Conservation (phyloP, 1,140 invertebrate genomes). For the Conus betulinus region DNA sequence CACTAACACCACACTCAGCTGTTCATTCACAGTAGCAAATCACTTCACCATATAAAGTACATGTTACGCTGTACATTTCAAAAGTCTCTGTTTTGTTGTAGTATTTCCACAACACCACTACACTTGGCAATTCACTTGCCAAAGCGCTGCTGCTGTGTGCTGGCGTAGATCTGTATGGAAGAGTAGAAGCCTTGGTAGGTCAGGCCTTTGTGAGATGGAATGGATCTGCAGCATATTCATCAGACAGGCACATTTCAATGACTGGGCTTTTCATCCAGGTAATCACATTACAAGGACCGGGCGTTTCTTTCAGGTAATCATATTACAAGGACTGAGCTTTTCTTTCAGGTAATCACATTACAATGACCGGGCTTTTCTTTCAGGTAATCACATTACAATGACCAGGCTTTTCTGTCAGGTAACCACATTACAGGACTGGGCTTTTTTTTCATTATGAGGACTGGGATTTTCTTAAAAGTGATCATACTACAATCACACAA, state of each 20-base stretch:
- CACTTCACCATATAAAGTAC: background rate
- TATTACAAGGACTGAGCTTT: no score
- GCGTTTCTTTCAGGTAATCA: no score
- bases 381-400: no score
- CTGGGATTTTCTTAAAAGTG: no score
- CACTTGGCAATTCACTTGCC: conserved; percentile 45
- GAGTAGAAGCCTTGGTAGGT: conserved; percentile 62
- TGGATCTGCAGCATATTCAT: conserved; percentile 54
- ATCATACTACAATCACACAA: no score
- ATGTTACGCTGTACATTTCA: background rate
- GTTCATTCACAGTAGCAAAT: background rate
- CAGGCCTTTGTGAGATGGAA: conserved; percentile 59
- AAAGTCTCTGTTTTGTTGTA: background rate
- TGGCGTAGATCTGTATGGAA: conserved; percentile 53
- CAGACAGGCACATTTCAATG: background rate
- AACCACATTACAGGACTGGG: no score
- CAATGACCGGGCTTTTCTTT: no score
- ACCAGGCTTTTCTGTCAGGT: no score
- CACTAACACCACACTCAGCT: background rate
- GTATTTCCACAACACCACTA: background rate
- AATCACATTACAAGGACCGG: no score
- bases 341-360: no score
- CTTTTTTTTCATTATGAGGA: no score
- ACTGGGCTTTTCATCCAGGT: no score
- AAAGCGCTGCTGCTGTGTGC: conserved; percentile 65